phyloP scores from a whole-genome alignment of 2,113 vertebrate genomes.

The Tachysurus vachellii region DNA sequence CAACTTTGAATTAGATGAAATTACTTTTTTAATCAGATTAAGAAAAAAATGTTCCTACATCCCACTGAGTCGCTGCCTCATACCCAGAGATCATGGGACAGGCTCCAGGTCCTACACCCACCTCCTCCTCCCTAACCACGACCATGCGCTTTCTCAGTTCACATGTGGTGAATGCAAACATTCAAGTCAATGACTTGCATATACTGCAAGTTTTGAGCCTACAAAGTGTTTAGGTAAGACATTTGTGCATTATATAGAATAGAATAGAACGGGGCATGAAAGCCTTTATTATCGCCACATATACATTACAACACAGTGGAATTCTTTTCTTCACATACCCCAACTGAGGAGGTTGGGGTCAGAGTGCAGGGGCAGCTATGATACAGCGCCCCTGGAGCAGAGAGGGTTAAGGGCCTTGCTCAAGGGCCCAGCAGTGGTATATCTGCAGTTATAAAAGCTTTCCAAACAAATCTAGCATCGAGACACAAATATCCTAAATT shows the following conservation, averaged over 20 bases:
- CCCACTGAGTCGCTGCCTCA: not conserved
- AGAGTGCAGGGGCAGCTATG: no score
- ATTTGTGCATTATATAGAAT: not conserved
- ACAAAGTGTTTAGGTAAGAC: not conserved
- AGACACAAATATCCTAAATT: not conserved
- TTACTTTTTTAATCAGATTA: not conserved
- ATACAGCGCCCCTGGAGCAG: no score
- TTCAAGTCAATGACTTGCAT: not conserved
- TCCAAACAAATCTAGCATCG: not conserved
- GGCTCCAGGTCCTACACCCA: not conserved
- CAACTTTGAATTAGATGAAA: not conserved
- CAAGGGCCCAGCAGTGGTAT: no score
- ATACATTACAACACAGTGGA: no score
- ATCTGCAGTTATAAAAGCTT: not conserved
- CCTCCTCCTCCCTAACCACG: not conserved
- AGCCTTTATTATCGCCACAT: no score
- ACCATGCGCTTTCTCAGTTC: not conserved
- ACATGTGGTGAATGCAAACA: not conserved
- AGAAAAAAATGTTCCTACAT: not conserved
- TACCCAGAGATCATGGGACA: not conserved
- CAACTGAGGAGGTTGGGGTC: no score
- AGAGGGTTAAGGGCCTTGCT: no score
- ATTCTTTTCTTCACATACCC: no score
- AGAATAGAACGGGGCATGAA: no score
- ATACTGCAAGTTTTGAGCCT: no score